These are phyloP conservation scores for Saxidomus purpurata DNA, from an alignment of 1,140 invertebrate genomes.

Conservation along the genomic window DNA sequence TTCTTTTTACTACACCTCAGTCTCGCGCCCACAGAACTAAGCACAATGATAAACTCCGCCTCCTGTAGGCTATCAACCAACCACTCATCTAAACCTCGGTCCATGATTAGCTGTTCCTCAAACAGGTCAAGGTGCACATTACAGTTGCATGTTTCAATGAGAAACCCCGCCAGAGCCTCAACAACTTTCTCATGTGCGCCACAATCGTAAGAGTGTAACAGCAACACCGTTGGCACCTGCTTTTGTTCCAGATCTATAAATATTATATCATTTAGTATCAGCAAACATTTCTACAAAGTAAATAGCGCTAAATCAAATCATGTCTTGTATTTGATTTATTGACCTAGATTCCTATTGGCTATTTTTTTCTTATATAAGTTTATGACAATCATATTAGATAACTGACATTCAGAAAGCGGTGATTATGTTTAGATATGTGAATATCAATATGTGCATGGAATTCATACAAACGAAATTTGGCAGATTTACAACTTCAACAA, in stretches of 20 bases:
- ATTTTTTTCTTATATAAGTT: no score
- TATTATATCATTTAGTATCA: no score
- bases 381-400: no score
- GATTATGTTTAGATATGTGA: no score
- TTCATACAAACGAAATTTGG: no score
- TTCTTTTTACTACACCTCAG: slow-evolving; percentile 82
- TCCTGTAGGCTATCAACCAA: slow-evolving; percentile 81
- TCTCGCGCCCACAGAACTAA: slow-evolving; percentile 83
- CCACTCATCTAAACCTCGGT: slow-evolving; percentile 82
- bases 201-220: slow-evolving; percentile 83
- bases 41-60: slow-evolving; percentile 82
- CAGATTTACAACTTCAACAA: no score
- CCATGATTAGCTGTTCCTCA: slow-evolving; percentile 81
- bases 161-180: slow-evolving; percentile 78
- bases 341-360: no score
- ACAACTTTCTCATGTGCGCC: slow-evolving; percentile 82
- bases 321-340: no score
- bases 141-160: slow-evolving; percentile 82
- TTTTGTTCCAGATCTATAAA: slow-evolving; percentile 82
- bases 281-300: no score
- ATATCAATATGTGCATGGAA: no score
- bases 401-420: no score
- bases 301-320: no score
- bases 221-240: slow-evolving; percentile 77
- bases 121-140: slow-evolving; percentile 82